phyloP scores from a whole-genome alignment of 2,797 vertebrate genomes.

The Naso thynnoides region DNA sequence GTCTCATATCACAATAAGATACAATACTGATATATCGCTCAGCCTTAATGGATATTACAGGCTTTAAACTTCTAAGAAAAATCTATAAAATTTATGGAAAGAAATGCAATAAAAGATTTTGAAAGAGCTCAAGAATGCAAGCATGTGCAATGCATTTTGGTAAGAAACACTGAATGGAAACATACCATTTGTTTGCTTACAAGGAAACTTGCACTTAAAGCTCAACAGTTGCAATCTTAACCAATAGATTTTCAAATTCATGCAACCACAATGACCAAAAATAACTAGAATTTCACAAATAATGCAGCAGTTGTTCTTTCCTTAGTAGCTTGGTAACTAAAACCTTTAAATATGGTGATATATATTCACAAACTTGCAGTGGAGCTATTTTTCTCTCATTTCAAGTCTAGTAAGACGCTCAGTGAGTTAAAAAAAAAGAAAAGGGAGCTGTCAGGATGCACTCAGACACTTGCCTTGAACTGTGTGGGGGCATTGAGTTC shows the following conservation, averaged over 20 bases:
- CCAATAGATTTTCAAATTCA: not conserved
- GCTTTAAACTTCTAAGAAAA: no score
- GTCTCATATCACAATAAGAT: no score
- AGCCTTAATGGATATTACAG: no score
- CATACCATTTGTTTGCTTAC: not conserved
- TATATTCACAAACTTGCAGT: not conserved
- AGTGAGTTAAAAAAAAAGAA: not conserved
- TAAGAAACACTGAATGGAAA: not conserved
- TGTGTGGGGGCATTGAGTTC: slow-evolving; percentile 98
- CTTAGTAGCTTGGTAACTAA: not conserved
- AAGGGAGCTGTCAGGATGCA: not conserved
- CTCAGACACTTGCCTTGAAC: slow-evolving; percentile 90
- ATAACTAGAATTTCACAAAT: not conserved
- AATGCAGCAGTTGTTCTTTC: not conserved
- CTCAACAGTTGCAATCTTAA: no score
- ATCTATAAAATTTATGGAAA: no score
- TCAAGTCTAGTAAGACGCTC: not conserved
- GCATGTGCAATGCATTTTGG: no score
- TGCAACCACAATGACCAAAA: not conserved
- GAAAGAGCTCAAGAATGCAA: no score
- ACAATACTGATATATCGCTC: no score
- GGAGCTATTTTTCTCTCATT: not conserved
- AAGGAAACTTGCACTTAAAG: not conserved
- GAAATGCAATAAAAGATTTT: no score
- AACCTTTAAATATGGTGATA: not conserved